Conservation (phyloP, 2,888 invertebrate species). For the Cephus rjabovi region DNA sequence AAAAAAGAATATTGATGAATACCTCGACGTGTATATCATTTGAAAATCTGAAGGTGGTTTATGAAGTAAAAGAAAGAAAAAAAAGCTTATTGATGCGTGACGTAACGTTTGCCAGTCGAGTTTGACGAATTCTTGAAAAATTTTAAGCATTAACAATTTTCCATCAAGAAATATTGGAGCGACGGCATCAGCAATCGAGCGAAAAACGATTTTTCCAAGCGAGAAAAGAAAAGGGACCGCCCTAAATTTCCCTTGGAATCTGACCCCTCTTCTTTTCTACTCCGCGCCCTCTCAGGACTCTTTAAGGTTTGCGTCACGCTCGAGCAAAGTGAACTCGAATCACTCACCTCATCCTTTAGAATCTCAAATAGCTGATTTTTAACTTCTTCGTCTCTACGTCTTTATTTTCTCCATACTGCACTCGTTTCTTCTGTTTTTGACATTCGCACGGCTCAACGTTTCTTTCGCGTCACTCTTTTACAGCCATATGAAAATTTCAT, state of each 20-base stretch:
- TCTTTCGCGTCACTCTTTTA: background rate
- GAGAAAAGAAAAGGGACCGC: background rate
- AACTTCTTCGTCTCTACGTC: background rate
- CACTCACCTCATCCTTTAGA: background rate
- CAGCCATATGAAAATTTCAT: background rate
- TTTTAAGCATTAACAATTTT: background rate
- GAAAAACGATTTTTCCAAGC: background rate
- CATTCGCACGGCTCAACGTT: no score
- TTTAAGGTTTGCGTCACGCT: background rate
- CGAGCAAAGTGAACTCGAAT: background rate
- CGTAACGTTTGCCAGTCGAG: background rate
- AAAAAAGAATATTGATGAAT: background rate
- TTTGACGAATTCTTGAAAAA: background rate
- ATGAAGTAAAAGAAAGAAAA: background rate
- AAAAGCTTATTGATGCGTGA: background rate
- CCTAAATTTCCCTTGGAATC: background rate
- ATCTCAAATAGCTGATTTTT: background rate
- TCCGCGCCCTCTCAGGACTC: background rate
- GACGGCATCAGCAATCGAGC: background rate
- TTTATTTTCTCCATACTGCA: constrained; percentile 13
- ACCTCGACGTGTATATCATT: background rate
- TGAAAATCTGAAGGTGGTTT: background rate
- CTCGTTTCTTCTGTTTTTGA: background rate
- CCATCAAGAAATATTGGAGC: background rate
- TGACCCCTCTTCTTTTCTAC: background rate